Evolutionary conservation across 2,797 vertebrate genomes (phyloP).

Genomic region (Helarctos malayanus): DNA sequence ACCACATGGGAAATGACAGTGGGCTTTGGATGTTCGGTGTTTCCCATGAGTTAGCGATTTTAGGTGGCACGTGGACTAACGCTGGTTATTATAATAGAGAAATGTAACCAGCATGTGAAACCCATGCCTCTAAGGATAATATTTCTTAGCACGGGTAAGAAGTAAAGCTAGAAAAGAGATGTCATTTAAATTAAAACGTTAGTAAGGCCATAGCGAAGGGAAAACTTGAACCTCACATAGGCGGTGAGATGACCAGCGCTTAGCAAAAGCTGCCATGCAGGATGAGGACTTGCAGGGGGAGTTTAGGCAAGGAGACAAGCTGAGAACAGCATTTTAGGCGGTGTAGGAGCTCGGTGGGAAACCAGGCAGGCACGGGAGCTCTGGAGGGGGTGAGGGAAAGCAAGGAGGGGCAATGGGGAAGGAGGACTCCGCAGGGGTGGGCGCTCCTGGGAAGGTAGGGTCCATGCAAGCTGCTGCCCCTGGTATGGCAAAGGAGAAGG

Average conservation of each 20-base stretch:
- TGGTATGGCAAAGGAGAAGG: background rate
- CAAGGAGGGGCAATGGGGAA: no score
- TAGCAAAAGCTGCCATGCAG: background rate
- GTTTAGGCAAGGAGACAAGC: background rate
- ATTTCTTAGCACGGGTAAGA: background rate
- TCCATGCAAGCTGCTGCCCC: background rate
- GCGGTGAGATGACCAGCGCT: no score
- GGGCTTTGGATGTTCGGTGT: background rate
- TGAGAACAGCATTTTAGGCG: background rate
- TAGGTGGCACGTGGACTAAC: background rate
- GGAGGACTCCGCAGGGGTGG: rapidly evolving
- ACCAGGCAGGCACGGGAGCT: background rate
- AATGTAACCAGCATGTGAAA: background rate
- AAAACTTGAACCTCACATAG: background rate
- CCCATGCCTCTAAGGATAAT: background rate
- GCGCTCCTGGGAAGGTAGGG: rapidly evolving
- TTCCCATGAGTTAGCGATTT: background rate
- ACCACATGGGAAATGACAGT: background rate
- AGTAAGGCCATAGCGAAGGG: background rate
- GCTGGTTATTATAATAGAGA: background rate
- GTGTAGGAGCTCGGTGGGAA: background rate
- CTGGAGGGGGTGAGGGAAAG: rapidly evolving
- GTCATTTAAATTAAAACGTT: background rate
- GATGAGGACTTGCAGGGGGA: no score
- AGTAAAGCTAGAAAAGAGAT: background rate